Evolutionary conservation across 2,888 invertebrate genomes (phyloP).

Genomic region (Acleris sparsana): DNA sequence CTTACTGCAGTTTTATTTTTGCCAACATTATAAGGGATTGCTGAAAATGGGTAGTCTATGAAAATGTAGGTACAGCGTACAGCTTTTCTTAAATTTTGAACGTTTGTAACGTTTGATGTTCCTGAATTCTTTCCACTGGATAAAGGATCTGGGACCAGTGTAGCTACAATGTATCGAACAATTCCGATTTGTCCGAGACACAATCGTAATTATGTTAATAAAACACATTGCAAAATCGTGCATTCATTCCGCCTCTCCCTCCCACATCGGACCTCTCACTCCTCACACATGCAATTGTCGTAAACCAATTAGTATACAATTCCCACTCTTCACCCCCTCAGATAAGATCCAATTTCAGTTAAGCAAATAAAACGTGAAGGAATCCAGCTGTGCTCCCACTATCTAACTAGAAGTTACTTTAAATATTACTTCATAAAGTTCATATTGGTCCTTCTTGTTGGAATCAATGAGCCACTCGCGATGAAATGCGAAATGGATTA

Average conservation of each 20-base stretch:
- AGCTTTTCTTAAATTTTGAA: not conserved
- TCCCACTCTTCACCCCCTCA: constrained; percentile 54
- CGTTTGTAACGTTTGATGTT: not conserved
- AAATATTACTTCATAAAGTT: constrained; percentile 46
- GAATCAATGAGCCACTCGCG: constrained; percentile 73
- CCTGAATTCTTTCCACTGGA: not conserved
- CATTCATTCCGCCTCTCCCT: constrained; percentile 59
- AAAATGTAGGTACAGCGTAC: too few relatives aligned
- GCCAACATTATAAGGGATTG: too few relatives aligned
- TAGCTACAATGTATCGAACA: constrained; percentile 49
- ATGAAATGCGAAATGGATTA: constrained; percentile 82
- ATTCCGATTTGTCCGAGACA: constrained; percentile 64
- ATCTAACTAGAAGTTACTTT: constrained; percentile 50
- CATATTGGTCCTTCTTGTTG: constrained; percentile 44
- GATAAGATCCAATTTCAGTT: constrained; percentile 65
- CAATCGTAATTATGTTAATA: constrained; percentile 72
- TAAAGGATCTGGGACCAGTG: constrained; percentile 1
- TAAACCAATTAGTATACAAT: constrained; percentile 70
- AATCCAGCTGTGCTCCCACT: constrained; percentile 64
- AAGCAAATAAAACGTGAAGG: constrained; percentile 55
- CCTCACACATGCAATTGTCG: constrained; percentile 65
- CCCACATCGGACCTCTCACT: constrained; percentile 55
- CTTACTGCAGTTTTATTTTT: too few relatives aligned
- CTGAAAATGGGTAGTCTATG: too few relatives aligned
- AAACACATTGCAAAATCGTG: constrained; percentile 70